Evolutionary conservation across 2,888 invertebrate genomes (phyloP).

Genomic region (Pecten maximus): DNA sequence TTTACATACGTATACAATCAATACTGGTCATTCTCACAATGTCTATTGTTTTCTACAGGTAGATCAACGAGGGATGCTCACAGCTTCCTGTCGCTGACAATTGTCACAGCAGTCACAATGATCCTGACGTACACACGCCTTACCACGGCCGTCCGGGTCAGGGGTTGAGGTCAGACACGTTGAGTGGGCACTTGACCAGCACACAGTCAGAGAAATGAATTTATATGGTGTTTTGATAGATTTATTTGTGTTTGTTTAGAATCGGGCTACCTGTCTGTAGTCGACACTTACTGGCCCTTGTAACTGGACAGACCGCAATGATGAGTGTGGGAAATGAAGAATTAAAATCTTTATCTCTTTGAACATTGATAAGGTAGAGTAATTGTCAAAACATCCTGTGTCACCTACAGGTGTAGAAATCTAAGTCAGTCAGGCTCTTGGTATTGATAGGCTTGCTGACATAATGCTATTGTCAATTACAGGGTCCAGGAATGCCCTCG

Average conservation of each 20-base stretch:
- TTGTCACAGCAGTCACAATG: neutral
- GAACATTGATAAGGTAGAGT: constrained; percentile 14
- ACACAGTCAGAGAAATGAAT: neutral
- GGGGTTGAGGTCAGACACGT: neutral
- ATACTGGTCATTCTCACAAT: neutral
- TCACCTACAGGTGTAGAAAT: neutral
- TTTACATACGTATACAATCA: neutral
- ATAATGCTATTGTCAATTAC: neutral
- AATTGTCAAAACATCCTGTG: constrained; percentile 22
- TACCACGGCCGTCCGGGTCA: neutral
- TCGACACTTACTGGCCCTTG: neutral
- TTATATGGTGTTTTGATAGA: constrained; percentile 16
- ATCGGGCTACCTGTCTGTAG: neutral
- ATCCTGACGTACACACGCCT: neutral
- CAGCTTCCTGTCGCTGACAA: neutral
- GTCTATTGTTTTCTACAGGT: constrained; percentile 16
- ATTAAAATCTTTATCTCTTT: constrained; percentile 17
- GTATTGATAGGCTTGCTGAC: neutral
- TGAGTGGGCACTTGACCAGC: neutral
- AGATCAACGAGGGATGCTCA: neutral
- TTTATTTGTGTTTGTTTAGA: neutral
- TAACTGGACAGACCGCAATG: neutral
- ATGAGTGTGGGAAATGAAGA: neutral
- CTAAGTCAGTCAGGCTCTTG: neutral
- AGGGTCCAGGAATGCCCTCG: neutral